phyloP scores from a whole-genome alignment of 2,797 vertebrate genomes.

The Melanotaenia boesemani region DNA sequence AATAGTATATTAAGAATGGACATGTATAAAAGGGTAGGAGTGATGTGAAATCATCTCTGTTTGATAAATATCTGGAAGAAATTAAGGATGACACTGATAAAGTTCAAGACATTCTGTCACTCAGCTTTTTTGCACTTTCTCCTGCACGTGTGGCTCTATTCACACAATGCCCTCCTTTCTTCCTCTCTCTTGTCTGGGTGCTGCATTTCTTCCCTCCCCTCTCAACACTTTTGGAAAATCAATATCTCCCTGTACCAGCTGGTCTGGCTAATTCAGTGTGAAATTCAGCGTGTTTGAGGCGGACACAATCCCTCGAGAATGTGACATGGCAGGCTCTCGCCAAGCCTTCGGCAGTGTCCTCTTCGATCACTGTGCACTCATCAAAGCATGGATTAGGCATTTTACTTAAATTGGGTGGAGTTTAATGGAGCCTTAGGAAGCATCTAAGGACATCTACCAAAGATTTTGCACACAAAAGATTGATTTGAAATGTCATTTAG shows the following conservation, averaged over 20 bases:
- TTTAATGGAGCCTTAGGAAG: constrained; percentile 9
- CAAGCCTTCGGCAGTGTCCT: constrained; percentile 63
- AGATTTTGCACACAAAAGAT: constrained; percentile 8
- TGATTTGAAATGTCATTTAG: background rate
- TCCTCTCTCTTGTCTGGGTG: constrained; percentile 47
- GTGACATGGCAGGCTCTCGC: constrained; percentile 58
- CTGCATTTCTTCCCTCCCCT: constrained; percentile 59
- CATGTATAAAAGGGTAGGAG: constrained; percentile 28
- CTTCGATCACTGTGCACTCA: constrained; percentile 62
- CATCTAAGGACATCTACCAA: constrained; percentile 13
- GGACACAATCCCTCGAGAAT: constrained; percentile 65
- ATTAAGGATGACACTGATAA: constrained; percentile 40
- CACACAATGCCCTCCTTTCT: constrained; percentile 42
- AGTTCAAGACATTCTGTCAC: constrained; percentile 52
- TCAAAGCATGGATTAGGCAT: constrained; percentile 65
- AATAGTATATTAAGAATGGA: constrained; percentile 16
- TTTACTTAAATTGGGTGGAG: constrained; percentile 40
- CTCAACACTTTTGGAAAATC: constrained; percentile 75
- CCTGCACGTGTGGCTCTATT: constrained; percentile 53
- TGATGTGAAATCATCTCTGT: constrained; percentile 31
- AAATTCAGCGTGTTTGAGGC: constrained; percentile 78
- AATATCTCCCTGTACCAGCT: constrained; percentile 80
- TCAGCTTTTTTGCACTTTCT: constrained; percentile 58
- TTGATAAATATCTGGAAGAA: constrained; percentile 44
- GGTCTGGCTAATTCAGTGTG: constrained; percentile 79